Evolutionary conservation across 2,888 invertebrate genomes (phyloP).

Genomic region (Chydorus sphaericus): DNA sequence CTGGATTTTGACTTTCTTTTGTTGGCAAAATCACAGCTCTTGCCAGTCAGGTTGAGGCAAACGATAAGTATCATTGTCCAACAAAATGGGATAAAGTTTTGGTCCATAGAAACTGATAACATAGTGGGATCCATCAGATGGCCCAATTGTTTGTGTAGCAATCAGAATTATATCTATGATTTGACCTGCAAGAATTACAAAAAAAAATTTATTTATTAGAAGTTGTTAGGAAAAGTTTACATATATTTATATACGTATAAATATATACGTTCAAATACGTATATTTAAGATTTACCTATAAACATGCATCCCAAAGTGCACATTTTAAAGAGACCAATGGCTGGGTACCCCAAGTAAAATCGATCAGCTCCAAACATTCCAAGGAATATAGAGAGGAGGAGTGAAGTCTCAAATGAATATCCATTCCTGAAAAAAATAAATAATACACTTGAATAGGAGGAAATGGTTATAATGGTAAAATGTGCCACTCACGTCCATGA

Average conservation of each 20-base stretch:
- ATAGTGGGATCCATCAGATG: slow-evolving; percentile 87
- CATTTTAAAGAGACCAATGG: slow-evolving; percentile 52
- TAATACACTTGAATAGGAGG: neutral
- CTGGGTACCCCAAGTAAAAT: slow-evolving; percentile 96
- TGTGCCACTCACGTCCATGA: slow-evolving; percentile 75
- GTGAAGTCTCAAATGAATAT: slow-evolving; percentile 77
- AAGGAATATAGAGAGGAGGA: slow-evolving; percentile 85
- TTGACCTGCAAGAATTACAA: slow-evolving; percentile 40
- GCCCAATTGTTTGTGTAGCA: slow-evolving; percentile 83
- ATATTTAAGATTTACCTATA: slow-evolving; percentile 36
- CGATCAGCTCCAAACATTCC: slow-evolving; percentile 97
- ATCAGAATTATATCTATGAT: slow-evolving; percentile 87
- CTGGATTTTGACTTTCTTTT: neutral
- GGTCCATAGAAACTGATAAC: slow-evolving; percentile 89
- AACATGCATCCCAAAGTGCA: slow-evolving; percentile 95
- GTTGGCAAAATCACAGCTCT: slow-evolving; percentile 1
- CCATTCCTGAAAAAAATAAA: slow-evolving; percentile 56
- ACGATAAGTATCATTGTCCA: slow-evolving; percentile 71
- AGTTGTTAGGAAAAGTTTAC: neutral
- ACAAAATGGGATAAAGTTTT: slow-evolving; percentile 58
- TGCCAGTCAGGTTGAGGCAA: slow-evolving; percentile 66
- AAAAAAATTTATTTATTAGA: neutral
- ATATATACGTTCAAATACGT: neutral
- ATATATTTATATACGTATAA: neutral
- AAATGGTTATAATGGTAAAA: neutral